Conservation (phyloP, 2,888 invertebrate species). For the Drosophila paranaensis region DNA sequence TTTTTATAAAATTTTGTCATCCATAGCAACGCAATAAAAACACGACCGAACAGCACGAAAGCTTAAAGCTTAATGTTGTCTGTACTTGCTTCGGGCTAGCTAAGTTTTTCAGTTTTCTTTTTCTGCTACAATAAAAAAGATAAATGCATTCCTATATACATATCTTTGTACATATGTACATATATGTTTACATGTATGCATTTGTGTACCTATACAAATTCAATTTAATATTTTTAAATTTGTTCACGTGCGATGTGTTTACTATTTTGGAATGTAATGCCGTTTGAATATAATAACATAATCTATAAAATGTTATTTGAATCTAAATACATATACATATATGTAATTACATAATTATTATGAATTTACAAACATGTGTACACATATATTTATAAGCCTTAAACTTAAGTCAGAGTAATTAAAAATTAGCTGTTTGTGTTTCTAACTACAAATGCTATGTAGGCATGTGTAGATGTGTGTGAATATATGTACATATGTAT, state of each 20-base stretch:
- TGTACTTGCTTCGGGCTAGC: slow-evolving; percentile 22
- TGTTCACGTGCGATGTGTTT: background rate
- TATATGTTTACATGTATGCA: background rate
- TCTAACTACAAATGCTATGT: background rate
- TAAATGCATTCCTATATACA: background rate
- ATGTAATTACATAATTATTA: background rate
- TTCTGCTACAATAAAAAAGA: slow-evolving; percentile 18
- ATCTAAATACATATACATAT: background rate
- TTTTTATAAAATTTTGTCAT: slow-evolving; percentile 6
- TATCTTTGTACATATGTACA: too few relatives aligned
- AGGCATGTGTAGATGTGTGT: background rate
- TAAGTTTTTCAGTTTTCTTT: slow-evolving; percentile 41
- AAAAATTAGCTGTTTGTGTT: background rate
- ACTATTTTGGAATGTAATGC: background rate
- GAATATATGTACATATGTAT: background rate
- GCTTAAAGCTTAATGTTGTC: slow-evolving; percentile 71
- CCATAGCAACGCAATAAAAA: slow-evolving; percentile 37
- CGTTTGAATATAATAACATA: background rate
- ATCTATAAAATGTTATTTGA: background rate
- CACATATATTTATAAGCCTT: background rate
- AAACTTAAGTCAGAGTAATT: background rate
- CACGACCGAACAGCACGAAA: slow-evolving; percentile 56
- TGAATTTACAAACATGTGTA: background rate
- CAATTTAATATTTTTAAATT: background rate
- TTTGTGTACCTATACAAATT: background rate